Evolutionary conservation across 2,797 vertebrate species (phyloP).

Genomic region (Enteromius trimaculatus): DNA sequence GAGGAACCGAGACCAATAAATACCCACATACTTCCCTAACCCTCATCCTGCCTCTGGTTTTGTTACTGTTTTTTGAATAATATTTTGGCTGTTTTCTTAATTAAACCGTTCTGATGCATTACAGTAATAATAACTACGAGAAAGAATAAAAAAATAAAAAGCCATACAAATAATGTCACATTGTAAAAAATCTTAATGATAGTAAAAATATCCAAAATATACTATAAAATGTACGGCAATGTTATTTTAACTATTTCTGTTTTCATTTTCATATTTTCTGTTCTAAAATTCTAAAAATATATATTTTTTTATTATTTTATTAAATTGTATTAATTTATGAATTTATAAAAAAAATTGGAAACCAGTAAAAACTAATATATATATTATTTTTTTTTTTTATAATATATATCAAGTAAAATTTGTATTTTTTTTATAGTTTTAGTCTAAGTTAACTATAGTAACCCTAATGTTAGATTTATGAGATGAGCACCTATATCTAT

Average conservation of each 20-base stretch:
- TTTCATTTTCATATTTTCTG: no score
- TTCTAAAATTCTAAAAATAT: not conserved
- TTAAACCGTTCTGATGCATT: not conserved
- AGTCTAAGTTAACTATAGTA: not conserved
- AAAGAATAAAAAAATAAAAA: not conserved
- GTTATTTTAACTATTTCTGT: no score
- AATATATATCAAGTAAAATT: no score
- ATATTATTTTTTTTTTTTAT: no score
- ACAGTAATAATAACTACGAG: no score
- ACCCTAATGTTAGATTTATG: not conserved
- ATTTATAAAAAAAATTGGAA: no score
- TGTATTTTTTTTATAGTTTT: not conserved
- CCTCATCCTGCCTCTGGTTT: slow-evolving; percentile 16
- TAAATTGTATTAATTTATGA: not conserved
- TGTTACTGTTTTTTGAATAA: slow-evolving; percentile 11
- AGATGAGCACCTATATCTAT: not conserved
- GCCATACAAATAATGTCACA: not conserved
- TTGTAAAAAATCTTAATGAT: not conserved
- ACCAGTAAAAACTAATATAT: no score
- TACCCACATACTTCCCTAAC: slow-evolving; percentile 59
- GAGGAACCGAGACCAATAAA: slow-evolving; percentile 58
- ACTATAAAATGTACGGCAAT: not conserved
- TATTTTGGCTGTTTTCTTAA: not conserved
- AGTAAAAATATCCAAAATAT: not conserved
- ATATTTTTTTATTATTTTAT: not conserved